Evolutionary conservation across 2,888 invertebrate genomes (phyloP), one percentile per base, ranked within the genome.

Genomic region (Mellilla xanthometata): DNA sequence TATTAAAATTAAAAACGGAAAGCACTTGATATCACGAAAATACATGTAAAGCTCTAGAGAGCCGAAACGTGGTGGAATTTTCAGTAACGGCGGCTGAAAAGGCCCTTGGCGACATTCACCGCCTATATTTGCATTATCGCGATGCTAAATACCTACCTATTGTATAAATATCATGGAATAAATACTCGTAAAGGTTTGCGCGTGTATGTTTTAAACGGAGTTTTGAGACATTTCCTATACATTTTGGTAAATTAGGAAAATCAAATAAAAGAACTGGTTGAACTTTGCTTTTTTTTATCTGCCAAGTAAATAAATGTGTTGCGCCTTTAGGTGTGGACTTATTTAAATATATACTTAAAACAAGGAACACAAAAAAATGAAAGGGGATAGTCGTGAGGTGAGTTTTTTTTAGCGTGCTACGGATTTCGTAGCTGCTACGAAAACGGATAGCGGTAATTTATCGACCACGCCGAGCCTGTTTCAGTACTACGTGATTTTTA

Each of bases 101-200:
- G 74, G 65, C 67, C 66, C 62, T 55, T 63, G 65, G 54, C 60
- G 67, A 56, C 67, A 70, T 69, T 73, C 74, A 62, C 65, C 62
- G 72, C 54, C 69, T 68, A 73, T 77, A 80, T 81, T 82, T 78
- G 75, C 82, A 82, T 82, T 81, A 82, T 77, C 76, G 72, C 65
- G 62, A 69, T 75, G 80, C 78, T 81, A 80, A 79, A 76, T 34
- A 45, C 70, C 67, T 54, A 56, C 50, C 10, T 47, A 24, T 33
- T 33, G 48, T 46, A 50, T 38, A 44, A 40, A 45, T 54, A 52
- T 54, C 33, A 54, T 47, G 15, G 15, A 19, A 1, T 1, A 19
- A 19, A 19, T 19, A 19, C 3, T 19, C 15, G 15, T 19, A 6
- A 6, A 19, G 15, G 15, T 6, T 19, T 19, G 6, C 6, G 3